phyloP scores from a whole-genome alignment of 2,113 vertebrate species.

The Recurvirostra avosetta region DNA sequence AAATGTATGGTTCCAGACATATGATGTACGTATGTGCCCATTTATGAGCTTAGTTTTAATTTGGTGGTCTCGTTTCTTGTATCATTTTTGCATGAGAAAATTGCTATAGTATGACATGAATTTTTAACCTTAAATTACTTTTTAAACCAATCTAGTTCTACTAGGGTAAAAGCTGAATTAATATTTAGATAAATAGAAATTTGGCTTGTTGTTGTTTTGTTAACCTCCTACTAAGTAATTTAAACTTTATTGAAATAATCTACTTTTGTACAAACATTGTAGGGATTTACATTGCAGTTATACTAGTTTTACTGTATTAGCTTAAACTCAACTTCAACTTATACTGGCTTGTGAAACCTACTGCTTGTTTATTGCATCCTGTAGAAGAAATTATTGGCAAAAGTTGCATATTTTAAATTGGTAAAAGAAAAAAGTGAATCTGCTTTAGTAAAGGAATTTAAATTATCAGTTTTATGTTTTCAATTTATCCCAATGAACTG shows the following conservation, averaged over 20 bases:
- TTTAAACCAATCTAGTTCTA: neutral
- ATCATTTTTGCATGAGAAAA: neutral
- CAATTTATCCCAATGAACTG: neutral
- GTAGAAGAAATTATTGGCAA: neutral
- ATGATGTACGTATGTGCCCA: accelerated
- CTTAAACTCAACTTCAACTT: neutral
- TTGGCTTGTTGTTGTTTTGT: neutral
- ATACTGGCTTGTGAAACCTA: neutral
- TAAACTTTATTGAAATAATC: neutral
- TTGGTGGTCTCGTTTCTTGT: neutral
- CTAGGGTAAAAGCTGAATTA: neutral
- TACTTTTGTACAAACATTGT: neutral
- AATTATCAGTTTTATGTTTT: neutral
- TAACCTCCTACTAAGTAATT: neutral
- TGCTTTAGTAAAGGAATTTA: neutral
- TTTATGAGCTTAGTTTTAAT: neutral
- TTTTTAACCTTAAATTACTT: neutral
- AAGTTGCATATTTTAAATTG: neutral
- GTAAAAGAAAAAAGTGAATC: neutral
- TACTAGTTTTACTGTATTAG: neutral
- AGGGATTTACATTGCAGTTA: neutral
- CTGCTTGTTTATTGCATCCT: neutral
- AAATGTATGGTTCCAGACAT: neutral
- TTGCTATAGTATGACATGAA: neutral
- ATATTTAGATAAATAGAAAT: neutral